Evolutionary conservation across 92 coral and sea anemone genomes (phyloP).

Genomic region (Parazoanthus darwini): DNA sequence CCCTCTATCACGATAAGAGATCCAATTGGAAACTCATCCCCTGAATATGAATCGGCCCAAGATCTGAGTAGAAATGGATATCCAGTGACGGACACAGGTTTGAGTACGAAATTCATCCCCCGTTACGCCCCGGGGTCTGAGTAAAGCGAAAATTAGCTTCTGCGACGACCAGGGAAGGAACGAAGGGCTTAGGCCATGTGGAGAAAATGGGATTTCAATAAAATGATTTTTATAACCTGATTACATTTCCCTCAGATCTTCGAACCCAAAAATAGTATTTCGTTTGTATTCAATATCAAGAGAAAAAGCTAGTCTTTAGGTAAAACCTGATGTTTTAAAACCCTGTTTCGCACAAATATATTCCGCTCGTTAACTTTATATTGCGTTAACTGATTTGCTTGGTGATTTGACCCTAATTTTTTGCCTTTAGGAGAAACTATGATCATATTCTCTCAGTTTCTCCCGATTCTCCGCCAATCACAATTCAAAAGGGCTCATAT

Average conservation of each 20-base stretch:
- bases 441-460: background rate
- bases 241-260: background rate
- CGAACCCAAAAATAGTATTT: background rate
- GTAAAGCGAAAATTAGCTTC: too few species aligned
- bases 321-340: too few species aligned
- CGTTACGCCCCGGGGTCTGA: too few species aligned
- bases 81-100: too few species aligned
- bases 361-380: too few species aligned
- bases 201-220: background rate
- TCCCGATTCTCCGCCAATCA: conserved; percentile 22
- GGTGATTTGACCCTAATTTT: background rate
- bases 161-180: too few species aligned
- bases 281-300: background rate
- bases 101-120: too few species aligned
- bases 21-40: too few species aligned
- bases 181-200: background rate
- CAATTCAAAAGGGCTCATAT: conserved; percentile 78
- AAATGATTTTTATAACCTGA: background rate
- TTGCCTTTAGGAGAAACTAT: background rate
- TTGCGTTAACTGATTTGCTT: background rate
- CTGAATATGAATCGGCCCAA: too few species aligned
- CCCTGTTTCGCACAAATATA: too few species aligned
- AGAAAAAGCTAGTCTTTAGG: background rate
- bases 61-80: too few species aligned
- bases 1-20: too few species aligned